phyloP scores from a whole-genome alignment of 2,797 vertebrate genomes.

The Fratercula arctica region DNA sequence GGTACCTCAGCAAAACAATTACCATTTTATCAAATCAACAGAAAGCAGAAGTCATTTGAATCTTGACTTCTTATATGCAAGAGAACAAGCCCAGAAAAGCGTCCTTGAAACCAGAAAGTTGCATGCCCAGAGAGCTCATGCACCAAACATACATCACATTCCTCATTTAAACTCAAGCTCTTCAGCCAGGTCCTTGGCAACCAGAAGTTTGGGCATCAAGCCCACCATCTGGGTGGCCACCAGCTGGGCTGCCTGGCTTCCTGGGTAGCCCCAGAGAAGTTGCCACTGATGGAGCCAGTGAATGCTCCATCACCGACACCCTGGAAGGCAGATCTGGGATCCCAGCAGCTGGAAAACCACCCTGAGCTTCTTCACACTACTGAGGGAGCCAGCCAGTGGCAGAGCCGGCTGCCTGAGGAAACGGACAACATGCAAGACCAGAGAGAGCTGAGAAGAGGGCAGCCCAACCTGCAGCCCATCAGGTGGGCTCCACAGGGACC shows the following conservation, averaged over 20 bases:
- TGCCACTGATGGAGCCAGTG: neutral
- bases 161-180: neutral
- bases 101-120: neutral
- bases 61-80: neutral
- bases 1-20: neutral
- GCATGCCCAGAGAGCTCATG: neutral
- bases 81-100: neutral
- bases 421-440: neutral
- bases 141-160: accelerated
- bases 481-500: neutral
- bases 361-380: neutral
- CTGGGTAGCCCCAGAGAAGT: neutral
- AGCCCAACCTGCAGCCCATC: neutral
- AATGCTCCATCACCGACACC: accelerated
- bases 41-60: neutral
- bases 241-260: neutral
- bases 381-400: accelerated
- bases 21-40: neutral
- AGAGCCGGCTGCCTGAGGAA: neutral
- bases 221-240: neutral
- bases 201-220: neutral
- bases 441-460: neutral
- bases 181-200: neutral
- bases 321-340: neutral
- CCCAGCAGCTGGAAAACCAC: neutral